A percentile compares a stretch with the other conserved stretches of the same genome.
Evolutionary conservation across 2,888 invertebrate species (phyloP).

Genomic region (Luperina nickerlii): DNA sequence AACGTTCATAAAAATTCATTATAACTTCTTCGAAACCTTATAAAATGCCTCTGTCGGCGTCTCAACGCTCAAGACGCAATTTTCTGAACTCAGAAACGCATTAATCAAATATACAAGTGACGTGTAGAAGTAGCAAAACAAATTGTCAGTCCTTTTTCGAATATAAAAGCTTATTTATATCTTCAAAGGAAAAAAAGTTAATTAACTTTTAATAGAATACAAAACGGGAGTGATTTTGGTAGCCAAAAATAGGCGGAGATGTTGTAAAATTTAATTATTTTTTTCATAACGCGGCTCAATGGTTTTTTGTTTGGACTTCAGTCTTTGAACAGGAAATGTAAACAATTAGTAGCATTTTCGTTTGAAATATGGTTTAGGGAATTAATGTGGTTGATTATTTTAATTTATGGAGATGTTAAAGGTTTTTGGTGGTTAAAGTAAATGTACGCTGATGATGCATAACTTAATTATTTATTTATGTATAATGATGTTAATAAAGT

Average conservation of each 20-base stretch:
- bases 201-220: slow-evolving; percentile 90
- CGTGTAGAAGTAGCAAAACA: slow-evolving; percentile 90
- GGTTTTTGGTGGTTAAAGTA: slow-evolving; percentile 41
- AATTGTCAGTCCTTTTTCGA: slow-evolving; percentile 85
- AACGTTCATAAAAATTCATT: slow-evolving; percentile 67
- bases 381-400: slow-evolving; percentile 64
- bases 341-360: slow-evolving; percentile 78
- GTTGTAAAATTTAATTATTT: slow-evolving; percentile 90
- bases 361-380: slow-evolving; percentile 57
- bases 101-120: slow-evolving; percentile 89
- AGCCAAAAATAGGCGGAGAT: slow-evolving; percentile 90
- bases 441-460: slow-evolving; percentile 25
- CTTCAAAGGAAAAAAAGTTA: slow-evolving; percentile 87
- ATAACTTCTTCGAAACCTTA: slow-evolving; percentile 69
- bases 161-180: slow-evolving; percentile 83
- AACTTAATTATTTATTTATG: slow-evolving; percentile 32
- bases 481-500: slow-evolving; percentile 33
- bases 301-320: slow-evolving; percentile 71
- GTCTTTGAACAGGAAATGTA: slow-evolving; percentile 84
- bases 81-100: slow-evolving; percentile 84
- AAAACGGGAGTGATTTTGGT: slow-evolving; percentile 89
- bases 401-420: slow-evolving; percentile 63
- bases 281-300: slow-evolving; percentile 80
- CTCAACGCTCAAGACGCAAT: slow-evolving; percentile 82
- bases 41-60: slow-evolving; percentile 76